Conservation (phyloP, 2,888 invertebrate genomes). For the Neoitamus cyanurus region DNA sequence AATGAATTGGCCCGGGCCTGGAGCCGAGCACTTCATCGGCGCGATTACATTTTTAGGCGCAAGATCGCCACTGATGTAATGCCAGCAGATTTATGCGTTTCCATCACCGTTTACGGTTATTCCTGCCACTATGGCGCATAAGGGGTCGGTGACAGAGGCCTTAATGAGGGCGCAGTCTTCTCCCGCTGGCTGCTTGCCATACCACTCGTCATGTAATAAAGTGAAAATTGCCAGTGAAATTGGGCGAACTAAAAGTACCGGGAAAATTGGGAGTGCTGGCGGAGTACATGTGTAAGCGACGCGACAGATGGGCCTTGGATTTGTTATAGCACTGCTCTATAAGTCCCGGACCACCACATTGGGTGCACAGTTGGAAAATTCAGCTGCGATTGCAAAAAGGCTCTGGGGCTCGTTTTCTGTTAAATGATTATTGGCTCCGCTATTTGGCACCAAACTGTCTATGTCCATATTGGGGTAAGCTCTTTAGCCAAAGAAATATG, state of each 20-base stretch:
- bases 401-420: not conserved
- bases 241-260: not conserved
- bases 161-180: not conserved
- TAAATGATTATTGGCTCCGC: not conserved
- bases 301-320: not conserved
- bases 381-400: not conserved
- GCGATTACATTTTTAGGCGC: constrained; percentile 7
- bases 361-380: not conserved
- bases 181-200: not conserved
- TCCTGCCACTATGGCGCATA: not conserved
- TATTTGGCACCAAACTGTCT: not conserved
- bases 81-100: not conserved
- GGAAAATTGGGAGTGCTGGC: not conserved
- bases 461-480: too few species aligned
- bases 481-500: too few species aligned
- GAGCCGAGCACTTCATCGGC: not conserved
- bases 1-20: constrained; percentile 25
- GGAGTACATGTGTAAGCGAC: not conserved
- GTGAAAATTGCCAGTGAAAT: not conserved
- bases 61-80: not conserved
- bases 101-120: constrained; percentile 14
- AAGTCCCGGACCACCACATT: not conserved
- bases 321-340: not conserved
- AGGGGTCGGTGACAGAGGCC: not conserved
- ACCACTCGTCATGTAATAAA: not conserved